Base-by-base conservation (phyloP, 2,888 invertebrate genomes). In the Eucriotettix oculatus region DNA sequence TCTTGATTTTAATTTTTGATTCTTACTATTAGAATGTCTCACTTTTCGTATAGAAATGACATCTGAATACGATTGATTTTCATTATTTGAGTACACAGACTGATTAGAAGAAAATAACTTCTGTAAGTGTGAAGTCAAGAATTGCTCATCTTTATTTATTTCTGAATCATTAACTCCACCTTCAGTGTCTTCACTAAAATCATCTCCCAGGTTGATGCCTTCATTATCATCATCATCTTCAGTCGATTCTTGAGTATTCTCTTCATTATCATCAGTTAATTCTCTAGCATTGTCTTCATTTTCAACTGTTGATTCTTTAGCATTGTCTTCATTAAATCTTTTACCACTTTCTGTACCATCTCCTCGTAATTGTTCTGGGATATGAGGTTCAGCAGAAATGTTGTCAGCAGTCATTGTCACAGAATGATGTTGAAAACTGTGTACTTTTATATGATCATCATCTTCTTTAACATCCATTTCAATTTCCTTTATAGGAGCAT, bases 1-100 rank as follows among this genome's bases (percentile, higher is more conserved):
- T 11, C n/a, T 42, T 7, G 40, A 16, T 16, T 29, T 56, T 10
- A 10, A 11, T 29, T 17, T 56, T n/a, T 14, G 56, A 56, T 29
- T 40, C 40, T 40, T 16, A 42, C 63, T 68, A 55, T 64, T 68
- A 53, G 66, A 64, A 62, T 69, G 68, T 57, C 68, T 67, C 62
- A 66, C 41, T 64, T 64, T 66, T 63, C 55, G 52, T 61, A 61
- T 29, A 29, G 29, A 7, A 29, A 7, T 29, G 58, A 9, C 2
- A 5, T 48, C 48, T 14, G n/a, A 48, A 12, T 12, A 48, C 9
- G 48, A 48, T 5, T 14, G 14, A 48, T 48, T 48, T 48, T n/a
- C 48, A n/a, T n/a, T 48, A 14, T 48, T n/a, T 48, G 48, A 29
- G 29, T 29, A 2, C 29, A 29, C 29, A 2, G 29, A 29, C 2